Evolutionary conservation across 1,140 invertebrate genomes (phyloP).

Genomic region (fruit fly (Drosophila melanogaster)): Release_6_plus_ISO1_MT NT_033779.5:3670001-3670500

Average conservation of each 20-base stretch:
- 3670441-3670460: background rate
- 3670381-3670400: background rate
- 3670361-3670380: background rate
- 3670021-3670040: too few species aligned
- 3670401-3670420: background rate
- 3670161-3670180: too few species aligned
- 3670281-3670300: constrained; percentile 1
- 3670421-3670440: too few species aligned
- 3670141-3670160: too few species aligned
- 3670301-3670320: background rate
- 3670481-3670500: background rate
- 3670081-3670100: background rate
- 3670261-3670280: constrained; percentile 3
- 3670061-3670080: too few species aligned
- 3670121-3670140: too few species aligned
- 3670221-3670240: background rate
- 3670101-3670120: background rate
- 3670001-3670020: too few species aligned
- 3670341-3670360: constrained; percentile 1
- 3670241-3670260: background rate
- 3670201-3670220: too few species aligned
- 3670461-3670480: background rate
- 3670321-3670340: constrained; percentile 3
- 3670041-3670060: too few species aligned
- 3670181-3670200: too few species aligned